Conservation (phyloP, 2,888 invertebrate species). For the Eupsilia transversa region DNA sequence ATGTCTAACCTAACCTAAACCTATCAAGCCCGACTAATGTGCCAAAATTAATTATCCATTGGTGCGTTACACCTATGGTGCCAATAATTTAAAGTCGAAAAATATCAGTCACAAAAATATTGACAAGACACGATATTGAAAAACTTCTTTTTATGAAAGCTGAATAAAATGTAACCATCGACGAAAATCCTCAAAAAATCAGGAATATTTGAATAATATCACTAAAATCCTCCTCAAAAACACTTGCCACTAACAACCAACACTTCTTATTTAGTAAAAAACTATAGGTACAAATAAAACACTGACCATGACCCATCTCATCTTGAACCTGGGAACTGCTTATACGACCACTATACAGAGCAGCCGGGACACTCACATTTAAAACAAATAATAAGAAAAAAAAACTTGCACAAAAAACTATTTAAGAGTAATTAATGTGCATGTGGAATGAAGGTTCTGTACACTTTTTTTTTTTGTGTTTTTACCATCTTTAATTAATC, state of each 20-base stretch:
- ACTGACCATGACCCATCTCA: slow-evolving; percentile 89
- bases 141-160: no score
- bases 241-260: slow-evolving; percentile 20
- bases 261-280: not conserved
- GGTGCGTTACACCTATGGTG: no score
- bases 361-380: slow-evolving; percentile 26
- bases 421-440: not conserved
- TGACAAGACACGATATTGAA: no score
- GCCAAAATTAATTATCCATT: no score
- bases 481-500: not conserved
- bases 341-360: slow-evolving; percentile 23
- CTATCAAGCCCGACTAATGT: no score
- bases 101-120: no score
- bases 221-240: not conserved
- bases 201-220: no score
- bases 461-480: not conserved
- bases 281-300: not conserved
- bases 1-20: no score
- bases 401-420: not conserved
- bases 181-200: no score
- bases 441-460: not conserved
- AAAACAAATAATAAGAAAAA: not conserved
- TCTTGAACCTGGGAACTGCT: slow-evolving; percentile 77
- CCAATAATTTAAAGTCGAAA: no score
- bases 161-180: no score